Conservation (phyloP, 2,113 vertebrate genomes). For the Patagioenas fasciata region DNA sequence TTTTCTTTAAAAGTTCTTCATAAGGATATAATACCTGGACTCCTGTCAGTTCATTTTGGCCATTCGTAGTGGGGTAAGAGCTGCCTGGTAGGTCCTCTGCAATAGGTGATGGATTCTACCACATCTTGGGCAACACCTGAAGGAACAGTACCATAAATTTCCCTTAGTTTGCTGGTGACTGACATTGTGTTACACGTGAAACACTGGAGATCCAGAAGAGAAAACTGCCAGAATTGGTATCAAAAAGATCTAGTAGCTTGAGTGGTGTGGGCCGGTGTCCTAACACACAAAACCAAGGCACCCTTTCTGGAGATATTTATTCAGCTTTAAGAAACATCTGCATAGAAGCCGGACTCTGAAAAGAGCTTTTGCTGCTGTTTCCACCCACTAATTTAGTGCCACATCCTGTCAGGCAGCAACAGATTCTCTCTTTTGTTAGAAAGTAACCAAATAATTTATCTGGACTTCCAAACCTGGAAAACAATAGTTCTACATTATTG, state of each 20-base stretch:
- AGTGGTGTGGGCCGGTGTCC: fast-evolving
- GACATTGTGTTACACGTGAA: neutral
- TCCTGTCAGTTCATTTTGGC: neutral
- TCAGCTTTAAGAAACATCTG: neutral
- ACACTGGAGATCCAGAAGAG: neutral
- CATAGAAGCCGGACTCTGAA: neutral
- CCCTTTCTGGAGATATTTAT: neutral
- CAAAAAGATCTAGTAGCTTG: neutral
- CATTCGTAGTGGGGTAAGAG: fast-evolving
- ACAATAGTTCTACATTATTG: neutral
- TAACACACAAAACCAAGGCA: neutral
- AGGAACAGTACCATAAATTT: neutral
- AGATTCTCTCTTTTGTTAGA: neutral
- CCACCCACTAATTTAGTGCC: neutral
- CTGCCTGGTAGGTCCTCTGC: neutral
- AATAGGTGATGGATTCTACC: neutral
- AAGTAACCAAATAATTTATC: neutral
- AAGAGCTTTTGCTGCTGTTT: neutral
- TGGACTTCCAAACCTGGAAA: neutral
- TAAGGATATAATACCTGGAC: neutral
- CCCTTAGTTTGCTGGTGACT: neutral
- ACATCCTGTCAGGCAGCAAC: neutral
- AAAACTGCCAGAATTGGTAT: neutral
- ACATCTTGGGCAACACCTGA: neutral
- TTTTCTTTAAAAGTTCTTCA: neutral